Base-by-base conservation (phyloP, 1,140 invertebrate species). In the Euura lappo region DNA sequence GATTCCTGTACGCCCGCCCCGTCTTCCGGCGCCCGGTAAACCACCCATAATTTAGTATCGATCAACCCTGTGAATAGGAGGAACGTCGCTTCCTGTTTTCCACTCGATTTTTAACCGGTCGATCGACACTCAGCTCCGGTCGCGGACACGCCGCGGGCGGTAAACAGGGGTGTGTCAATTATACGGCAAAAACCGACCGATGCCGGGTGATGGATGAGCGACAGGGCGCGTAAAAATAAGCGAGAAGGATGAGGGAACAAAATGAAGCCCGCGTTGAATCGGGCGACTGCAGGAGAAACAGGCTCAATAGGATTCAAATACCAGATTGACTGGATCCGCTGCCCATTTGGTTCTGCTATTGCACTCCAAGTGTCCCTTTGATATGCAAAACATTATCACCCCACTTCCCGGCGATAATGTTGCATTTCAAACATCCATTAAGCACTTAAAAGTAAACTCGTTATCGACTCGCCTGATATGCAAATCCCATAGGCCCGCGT, bases 361-460 rank as follows among this genome's bases (percentile, higher is more conserved):
- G 66, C 65, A 47, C 71, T 47, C 11, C 64, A 76, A 71, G 73
- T 75, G 74, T 78, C 76, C 76, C 76, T 84, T 84, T 82, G 81
- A 79, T 81, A 84, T 84, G 83, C 78, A 82, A 84, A 84, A 76
- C 76, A 78, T 78, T 70, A 74, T 67, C 74, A 65, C 60, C 71
- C 73, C 73, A 74, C 77, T 76, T 74, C 76, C 73, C 74, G 74
- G 72, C 75, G 76, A 81, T 84, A 82, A 82, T 79, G 77, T 77
- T 72, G 75, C 78, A 82, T 84, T 84, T 82, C 79, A 81, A 81
- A 82, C 79, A 83, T 84, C 80, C 81, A 82, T 83, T 81, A 81
- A 83, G 79, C 80, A 84, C 81, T 84, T 83, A 80, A 80, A 81
- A 77, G 78, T 83, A 84, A 84, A 79, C 74, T 78, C 71, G 77